Conservation (phyloP, 2,113 vertebrate species). For the Syngnathus typhle region DNA sequence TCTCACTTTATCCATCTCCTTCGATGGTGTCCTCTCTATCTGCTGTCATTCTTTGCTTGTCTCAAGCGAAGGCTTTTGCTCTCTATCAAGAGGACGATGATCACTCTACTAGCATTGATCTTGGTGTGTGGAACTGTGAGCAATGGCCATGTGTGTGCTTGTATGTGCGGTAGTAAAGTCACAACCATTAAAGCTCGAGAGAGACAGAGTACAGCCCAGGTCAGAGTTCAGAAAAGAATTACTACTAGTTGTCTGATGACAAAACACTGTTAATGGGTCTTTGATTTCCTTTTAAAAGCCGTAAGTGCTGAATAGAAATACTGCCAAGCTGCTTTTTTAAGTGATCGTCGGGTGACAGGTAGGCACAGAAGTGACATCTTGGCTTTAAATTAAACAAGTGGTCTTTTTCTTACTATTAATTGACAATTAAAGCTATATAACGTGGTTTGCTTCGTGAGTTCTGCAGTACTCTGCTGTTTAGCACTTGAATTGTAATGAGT, state of each 20-base stretch:
- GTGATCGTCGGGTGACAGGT: conserved; percentile 21
- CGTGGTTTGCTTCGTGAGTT: neutral
- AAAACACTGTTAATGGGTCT: conserved; percentile 54
- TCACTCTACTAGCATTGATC: conserved; percentile 72
- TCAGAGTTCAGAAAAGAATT: conserved; percentile 62
- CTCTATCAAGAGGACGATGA: conserved; percentile 79
- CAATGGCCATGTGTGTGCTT: conserved; percentile 28
- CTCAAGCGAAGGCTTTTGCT: conserved; percentile 62
- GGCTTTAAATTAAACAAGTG: conserved; percentile 4
- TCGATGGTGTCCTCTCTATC: conserved; percentile 7
- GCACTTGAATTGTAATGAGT: neutral
- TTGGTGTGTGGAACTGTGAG: conserved; percentile 48
- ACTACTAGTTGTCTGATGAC: conserved; percentile 44
- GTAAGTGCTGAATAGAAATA: conserved; percentile 43
- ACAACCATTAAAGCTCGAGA: conserved; percentile 17
- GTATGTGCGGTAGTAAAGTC: conserved; percentile 25
- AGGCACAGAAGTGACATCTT: conserved; percentile 13
- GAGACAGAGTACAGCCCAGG: conserved; percentile 33
- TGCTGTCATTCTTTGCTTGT: conserved; percentile 53
- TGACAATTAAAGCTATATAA: neutral
- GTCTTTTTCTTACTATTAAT: neutral
- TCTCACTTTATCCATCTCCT: conserved; percentile 11
- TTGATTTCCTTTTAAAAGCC: conserved; percentile 67
- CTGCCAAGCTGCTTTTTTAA: conserved; percentile 33
- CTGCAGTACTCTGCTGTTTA: neutral